Evolutionary conservation across 2,113 vertebrate genomes (phyloP), one percentile per base, ranked within the genome.

Genomic region (Syrrhaptes paradoxus): DNA sequence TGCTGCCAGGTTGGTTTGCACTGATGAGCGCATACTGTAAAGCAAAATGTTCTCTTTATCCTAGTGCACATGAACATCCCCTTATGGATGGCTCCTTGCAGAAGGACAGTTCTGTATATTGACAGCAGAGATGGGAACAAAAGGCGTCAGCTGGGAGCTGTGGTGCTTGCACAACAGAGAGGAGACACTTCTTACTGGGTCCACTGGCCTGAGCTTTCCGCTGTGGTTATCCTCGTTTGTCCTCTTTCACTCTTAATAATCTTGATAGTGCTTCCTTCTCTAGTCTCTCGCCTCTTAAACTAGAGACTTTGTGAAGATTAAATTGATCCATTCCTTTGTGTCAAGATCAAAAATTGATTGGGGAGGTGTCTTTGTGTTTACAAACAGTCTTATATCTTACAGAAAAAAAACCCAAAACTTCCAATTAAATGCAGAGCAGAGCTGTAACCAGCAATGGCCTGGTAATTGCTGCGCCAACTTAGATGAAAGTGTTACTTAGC

Each of bases 401-500:
- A 68, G 57, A 26, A 84, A 46, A 86, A 85, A 48, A 67, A 43
- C 67, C 25, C 46, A 20, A 31, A 12, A 43, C 18, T 20, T 72
- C 67, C 43, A 59, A 24, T 72, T 78, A 90, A 89, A 72, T 51
- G 43, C 52, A 72, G 81, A 83, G 63, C 77, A 75, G 93, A 90
- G 65, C 76, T 96, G 80, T 87, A 89, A 92, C 76, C 92, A 94
- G 54, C 89, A 68, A 31, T 66, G 73, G 83, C 34, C 58, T 93
- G 70, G 77, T 96, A 92, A 96, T 90, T 95, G 80, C 86, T 94
- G 58, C 58, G 48, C 49, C 84, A 79, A 22, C 95, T 87, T 66
- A 77, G 85, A 77, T 94, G 73, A 82, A 95, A 94, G 70, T 95
- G 91, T 93, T 93, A 75, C 65, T 90, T 92, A 85, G 86, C 78